phyloP scores from a whole-genome alignment of 2,888 invertebrate genomes.

The Callimorpha dominula region DNA sequence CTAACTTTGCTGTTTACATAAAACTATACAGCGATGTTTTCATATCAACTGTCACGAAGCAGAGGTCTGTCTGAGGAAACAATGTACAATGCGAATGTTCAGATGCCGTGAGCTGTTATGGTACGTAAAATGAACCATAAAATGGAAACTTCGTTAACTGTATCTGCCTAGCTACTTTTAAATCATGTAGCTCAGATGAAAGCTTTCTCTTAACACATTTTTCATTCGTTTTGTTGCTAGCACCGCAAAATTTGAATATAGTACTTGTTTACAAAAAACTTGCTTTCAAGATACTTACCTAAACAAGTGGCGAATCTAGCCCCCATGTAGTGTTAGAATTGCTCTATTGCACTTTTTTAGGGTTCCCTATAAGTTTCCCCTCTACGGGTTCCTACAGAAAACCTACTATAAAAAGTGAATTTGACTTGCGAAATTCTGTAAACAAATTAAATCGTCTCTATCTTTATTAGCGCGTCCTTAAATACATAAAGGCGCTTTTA shows the following conservation, averaged over 20 bases:
- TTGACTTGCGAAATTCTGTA: too few species aligned
- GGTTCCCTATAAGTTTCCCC: background rate
- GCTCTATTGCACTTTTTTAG: background rate
- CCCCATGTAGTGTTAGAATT: background rate
- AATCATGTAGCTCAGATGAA: background rate
- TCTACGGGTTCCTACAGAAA: too few species aligned
- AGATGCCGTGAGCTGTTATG: conserved; percentile 27
- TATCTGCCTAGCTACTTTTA: background rate
- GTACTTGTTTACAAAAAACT: background rate
- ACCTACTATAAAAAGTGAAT: too few species aligned
- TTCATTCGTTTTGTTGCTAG: conserved; percentile 1
- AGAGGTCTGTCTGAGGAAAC: conserved; percentile 29
- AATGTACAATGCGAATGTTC: conserved; percentile 40
- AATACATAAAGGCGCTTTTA: too few species aligned
- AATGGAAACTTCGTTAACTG: conserved; percentile 21
- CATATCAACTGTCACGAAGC: conserved; percentile 48
- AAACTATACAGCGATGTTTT: conserved; percentile 34
- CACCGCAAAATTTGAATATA: background rate
- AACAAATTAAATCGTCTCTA: too few species aligned
- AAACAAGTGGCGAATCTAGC: background rate
- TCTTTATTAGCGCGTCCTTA: too few species aligned
- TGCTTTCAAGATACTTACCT: background rate
- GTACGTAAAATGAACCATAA: conserved; percentile 29
- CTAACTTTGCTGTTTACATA: conserved; percentile 1
- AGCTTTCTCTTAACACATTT: conserved; percentile 3